A percentile compares a stretch with the other conserved stretches of the same genome.
phyloP scores from a whole-genome alignment of 2,888 invertebrate genomes.

The Chaetoderma sp. region DNA sequence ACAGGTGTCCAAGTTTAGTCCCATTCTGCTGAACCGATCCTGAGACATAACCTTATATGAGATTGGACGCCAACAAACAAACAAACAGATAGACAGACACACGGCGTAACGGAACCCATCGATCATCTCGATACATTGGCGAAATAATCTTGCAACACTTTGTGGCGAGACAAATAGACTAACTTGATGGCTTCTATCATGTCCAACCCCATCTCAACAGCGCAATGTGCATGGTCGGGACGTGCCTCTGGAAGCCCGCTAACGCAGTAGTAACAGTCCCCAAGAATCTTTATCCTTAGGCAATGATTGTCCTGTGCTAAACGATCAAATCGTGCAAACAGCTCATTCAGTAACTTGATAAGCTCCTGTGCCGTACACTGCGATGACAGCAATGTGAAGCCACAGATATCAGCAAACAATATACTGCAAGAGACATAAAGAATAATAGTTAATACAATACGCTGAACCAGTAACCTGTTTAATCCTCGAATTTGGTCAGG shows the following conservation, averaged over 20 bases:
- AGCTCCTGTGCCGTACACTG: slow-evolving; percentile 88
- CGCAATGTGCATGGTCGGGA: slow-evolving; percentile 94
- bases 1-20: too few relatives aligned
- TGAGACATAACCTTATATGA: too few relatives aligned
- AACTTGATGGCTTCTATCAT: slow-evolving; percentile 99
- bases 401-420: slow-evolving; percentile 97
- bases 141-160: too few relatives aligned
- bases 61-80: too few relatives aligned
- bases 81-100: too few relatives aligned
- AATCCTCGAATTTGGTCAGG: too few relatives aligned
- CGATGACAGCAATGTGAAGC: slow-evolving; percentile 91
- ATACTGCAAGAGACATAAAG: slow-evolving; percentile 76
- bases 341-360: slow-evolving; percentile 93
- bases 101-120: too few relatives aligned
- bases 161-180: slow-evolving; percentile 54
- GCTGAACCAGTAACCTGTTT: not conserved
- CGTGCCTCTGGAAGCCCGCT: slow-evolving; percentile 92
- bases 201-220: slow-evolving; percentile 98
- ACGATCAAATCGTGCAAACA: slow-evolving; percentile 95
- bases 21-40: too few relatives aligned
- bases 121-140: too few relatives aligned
- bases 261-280: slow-evolving; percentile 97
- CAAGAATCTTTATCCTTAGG: slow-evolving; percentile 92
- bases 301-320: slow-evolving; percentile 92
- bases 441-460: not conserved